Evolutionary conservation across 1,140 invertebrate species (phyloP).

Genomic region (Macrocentrus cingulum): DNA sequence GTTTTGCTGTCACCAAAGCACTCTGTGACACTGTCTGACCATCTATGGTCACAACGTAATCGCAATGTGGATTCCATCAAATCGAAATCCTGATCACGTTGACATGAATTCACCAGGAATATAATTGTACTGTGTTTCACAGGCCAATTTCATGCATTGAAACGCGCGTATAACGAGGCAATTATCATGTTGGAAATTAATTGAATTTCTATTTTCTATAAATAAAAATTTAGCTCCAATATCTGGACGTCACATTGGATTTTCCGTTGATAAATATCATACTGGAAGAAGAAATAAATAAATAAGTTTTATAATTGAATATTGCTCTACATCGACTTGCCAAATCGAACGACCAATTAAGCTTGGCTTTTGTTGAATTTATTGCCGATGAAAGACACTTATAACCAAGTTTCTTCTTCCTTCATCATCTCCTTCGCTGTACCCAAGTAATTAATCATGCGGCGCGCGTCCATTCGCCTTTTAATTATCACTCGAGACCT

Average conservation of each 20-base stretch:
- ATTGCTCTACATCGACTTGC: background rate
- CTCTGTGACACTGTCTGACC: constrained; percentile 18
- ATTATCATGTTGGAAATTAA: constrained; percentile 20
- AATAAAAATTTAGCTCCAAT: background rate
- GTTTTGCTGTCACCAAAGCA: constrained; percentile 18
- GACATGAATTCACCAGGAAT: constrained; percentile 22
- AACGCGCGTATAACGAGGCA: constrained; percentile 8
- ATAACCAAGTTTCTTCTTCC: constrained; percentile 1
- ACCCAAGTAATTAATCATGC: constrained; percentile 40
- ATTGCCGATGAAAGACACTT: constrained; percentile 6
- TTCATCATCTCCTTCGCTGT: background rate
- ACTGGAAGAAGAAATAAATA: background rate
- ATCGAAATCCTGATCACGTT: constrained; percentile 25
- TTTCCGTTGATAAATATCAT: background rate
- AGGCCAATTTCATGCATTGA: background rate
- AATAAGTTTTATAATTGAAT: constrained; percentile 1
- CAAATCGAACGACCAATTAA: constrained; percentile 5
- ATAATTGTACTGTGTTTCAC: background rate
- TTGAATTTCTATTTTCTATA: background rate
- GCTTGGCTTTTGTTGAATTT: constrained; percentile 4
- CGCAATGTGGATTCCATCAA: constrained; percentile 24
- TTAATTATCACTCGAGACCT: constrained; percentile 49
- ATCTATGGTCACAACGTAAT: constrained; percentile 28
- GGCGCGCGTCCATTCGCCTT: constrained; percentile 42
- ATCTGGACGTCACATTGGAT: background rate